phyloP scores from a whole-genome alignment of 2,797 vertebrate genomes.

The Coccyzus lansbergi region DNA sequence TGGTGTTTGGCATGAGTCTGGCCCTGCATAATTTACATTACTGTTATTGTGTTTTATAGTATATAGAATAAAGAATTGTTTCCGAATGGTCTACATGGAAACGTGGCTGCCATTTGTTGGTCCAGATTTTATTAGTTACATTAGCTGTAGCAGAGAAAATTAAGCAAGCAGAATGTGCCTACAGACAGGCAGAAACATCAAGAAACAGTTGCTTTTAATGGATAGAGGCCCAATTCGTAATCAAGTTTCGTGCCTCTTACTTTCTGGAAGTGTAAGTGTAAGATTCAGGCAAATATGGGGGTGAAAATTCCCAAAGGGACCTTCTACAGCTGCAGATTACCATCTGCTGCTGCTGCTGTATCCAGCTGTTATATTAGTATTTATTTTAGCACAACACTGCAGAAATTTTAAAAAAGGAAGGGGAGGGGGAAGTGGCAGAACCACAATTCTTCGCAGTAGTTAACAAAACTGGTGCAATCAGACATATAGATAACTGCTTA shows the following conservation, averaged over 20 bases:
- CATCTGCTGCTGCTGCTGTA: background rate
- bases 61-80: background rate
- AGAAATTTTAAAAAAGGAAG: background rate
- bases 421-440: background rate
- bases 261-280: background rate
- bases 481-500: background rate
- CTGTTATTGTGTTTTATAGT: conserved; percentile 53
- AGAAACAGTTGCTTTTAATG: background rate
- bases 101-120: conserved; percentile 12
- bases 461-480: background rate
- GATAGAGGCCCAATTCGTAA: background rate
- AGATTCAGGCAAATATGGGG: background rate
- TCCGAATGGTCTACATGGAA: conserved; percentile 18
- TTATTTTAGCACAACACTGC: conserved; percentile 3
- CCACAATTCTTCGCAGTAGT: background rate
- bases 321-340: background rate
- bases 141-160: background rate
- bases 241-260: background rate
- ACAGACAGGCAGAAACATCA: background rate
- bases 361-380: conserved; percentile 38
- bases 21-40: conserved; percentile 54
- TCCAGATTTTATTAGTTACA: background rate
- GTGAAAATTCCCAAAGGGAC: background rate
- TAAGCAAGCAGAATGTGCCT: background rate
- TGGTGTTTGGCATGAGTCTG: conserved; percentile 28